These are phyloP conservation scores for Chrysochloris asiatica DNA, from an alignment of 2,113 vertebrate genomes.

Conservation along the genomic window DNA sequence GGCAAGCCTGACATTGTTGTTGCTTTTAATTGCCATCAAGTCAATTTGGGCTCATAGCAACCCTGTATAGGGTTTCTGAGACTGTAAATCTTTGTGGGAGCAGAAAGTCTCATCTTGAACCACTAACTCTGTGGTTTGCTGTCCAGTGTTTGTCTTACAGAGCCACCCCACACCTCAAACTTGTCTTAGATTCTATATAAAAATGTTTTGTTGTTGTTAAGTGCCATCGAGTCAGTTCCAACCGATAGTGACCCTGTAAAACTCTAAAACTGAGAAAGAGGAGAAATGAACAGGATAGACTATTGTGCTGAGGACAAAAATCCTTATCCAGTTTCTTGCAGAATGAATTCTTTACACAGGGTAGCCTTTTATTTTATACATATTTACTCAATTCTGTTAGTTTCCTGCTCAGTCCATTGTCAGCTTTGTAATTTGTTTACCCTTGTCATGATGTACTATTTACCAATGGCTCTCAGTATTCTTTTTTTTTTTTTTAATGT, in stretches of 20 bases:
- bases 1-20: neutral
- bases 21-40: too few species aligned
- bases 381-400: neutral
- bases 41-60: too few species aligned
- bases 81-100: neutral
- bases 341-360: neutral
- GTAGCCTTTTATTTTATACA: neutral
- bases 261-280: slow-evolving; percentile 13
- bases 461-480: slow-evolving; percentile 20
- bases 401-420: neutral
- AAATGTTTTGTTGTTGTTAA: too few species aligned
- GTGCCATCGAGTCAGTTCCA: too few species aligned
- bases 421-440: slow-evolving; percentile 22
- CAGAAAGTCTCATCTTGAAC: too few species aligned
- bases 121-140: too few species aligned
- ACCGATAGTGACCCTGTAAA: too few species aligned
- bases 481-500: slow-evolving; percentile 17
- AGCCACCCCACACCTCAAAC: too few species aligned
- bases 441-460: neutral
- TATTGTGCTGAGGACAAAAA: neutral
- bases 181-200: too few species aligned
- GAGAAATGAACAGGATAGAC: neutral
- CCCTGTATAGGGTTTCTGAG: too few species aligned
- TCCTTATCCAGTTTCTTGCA: neutral
- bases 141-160: too few species aligned